Evolutionary conservation across 1,140 invertebrate genomes (phyloP).

Genomic region (Ips typographus): DNA sequence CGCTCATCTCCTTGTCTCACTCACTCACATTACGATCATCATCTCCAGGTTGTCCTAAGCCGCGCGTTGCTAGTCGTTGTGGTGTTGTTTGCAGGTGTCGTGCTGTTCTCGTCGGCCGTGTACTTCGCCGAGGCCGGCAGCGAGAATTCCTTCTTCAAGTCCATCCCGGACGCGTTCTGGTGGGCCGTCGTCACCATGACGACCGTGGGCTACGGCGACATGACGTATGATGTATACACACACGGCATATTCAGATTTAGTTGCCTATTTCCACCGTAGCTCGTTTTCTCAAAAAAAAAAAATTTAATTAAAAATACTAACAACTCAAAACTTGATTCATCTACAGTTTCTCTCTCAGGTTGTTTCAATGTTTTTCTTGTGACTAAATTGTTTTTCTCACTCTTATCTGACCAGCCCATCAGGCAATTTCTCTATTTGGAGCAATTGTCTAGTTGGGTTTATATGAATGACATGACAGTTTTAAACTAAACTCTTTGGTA

Average conservation of each 20-base stretch:
- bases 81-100: slow-evolving; percentile 85
- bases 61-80: slow-evolving; percentile 47
- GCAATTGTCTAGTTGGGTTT: too few relatives aligned
- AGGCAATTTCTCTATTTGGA: too few relatives aligned
- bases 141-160: slow-evolving; percentile 98
- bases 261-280: slow-evolving; percentile 44
- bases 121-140: slow-evolving; percentile 98
- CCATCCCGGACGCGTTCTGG: slow-evolving; percentile 98
- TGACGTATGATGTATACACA: slow-evolving; percentile 87
- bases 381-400: too few relatives aligned
- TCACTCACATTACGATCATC: neutral
- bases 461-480: too few relatives aligned
- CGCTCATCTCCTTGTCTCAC: neutral
- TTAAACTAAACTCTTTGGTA: too few relatives aligned
- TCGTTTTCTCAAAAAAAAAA: neutral
- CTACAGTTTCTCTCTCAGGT: too few relatives aligned
- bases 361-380: too few relatives aligned
- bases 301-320: too few relatives aligned
- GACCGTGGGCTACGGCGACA: slow-evolving; percentile 99
- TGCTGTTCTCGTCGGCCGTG: slow-evolving; percentile 98
- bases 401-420: too few relatives aligned
- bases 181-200: slow-evolving; percentile 99
- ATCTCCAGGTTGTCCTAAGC: slow-evolving; percentile 24
- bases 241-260: slow-evolving; percentile 64
- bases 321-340: too few relatives aligned